These are phyloP conservation scores for Torymus aiolomorphi DNA, from an alignment of 2,888 invertebrate genomes.

Conservation along the genomic window DNA sequence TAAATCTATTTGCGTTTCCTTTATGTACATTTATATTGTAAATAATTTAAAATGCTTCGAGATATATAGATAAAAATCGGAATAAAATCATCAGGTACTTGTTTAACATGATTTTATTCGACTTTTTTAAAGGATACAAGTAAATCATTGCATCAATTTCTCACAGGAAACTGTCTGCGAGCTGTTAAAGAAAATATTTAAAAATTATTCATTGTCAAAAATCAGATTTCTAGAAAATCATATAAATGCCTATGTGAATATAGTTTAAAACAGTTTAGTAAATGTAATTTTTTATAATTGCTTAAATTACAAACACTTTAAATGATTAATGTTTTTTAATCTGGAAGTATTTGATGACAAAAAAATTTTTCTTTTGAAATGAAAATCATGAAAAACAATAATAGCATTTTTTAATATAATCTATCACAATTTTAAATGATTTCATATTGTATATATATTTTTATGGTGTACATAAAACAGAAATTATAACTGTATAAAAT, in stretches of 20 bases:
- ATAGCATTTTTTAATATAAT: no score
- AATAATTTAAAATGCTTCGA: slow-evolving; percentile 27
- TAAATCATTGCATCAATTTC: neutral
- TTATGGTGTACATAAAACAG: no score
- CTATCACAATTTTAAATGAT: no score
- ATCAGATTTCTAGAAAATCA: neutral
- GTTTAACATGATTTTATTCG: slow-evolving; percentile 13
- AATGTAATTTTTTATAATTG: neutral
- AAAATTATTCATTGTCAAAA: slow-evolving; percentile 7
- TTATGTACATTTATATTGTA: slow-evolving; percentile 44
- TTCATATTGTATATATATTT: no score
- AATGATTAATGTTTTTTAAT: slow-evolving; percentile 7
- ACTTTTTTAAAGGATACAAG: neutral
- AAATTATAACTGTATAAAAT: no score
- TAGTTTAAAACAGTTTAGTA: no score
- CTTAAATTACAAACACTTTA: neutral
- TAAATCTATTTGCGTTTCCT: slow-evolving; percentile 32
- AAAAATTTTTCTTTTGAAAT: neutral
- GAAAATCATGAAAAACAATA: no score
- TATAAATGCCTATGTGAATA: neutral
- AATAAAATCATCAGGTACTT: slow-evolving; percentile 10
- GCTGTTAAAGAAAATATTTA: neutral
- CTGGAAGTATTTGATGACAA: slow-evolving; percentile 19
- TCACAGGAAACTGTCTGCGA: neutral
- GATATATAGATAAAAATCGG: slow-evolving; percentile 1